Conservation (phyloP, 2,797 vertebrate genomes). For the Crenuchus spilurus region DNA sequence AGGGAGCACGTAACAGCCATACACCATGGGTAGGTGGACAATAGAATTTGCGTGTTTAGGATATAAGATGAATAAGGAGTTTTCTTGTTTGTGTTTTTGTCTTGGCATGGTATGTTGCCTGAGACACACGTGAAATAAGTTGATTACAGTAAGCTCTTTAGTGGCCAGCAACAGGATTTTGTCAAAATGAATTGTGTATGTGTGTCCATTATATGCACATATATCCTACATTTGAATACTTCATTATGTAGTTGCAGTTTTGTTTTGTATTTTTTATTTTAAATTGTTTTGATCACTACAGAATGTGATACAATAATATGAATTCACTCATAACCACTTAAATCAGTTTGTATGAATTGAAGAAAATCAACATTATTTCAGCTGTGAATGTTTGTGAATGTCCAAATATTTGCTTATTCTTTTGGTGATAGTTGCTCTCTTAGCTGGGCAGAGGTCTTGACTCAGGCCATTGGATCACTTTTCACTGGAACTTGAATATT, state of each 20-base stretch:
- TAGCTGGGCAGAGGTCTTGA: conserved; percentile 78
- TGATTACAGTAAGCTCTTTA: not conserved
- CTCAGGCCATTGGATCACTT: conserved; percentile 85
- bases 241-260: not conserved
- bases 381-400: too few species aligned
- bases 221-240: too few species aligned
- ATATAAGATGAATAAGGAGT: conserved; percentile 50
- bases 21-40: conserved; percentile 62
- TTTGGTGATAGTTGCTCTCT: conserved; percentile 54
- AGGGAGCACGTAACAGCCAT: conserved; percentile 61
- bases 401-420: too few species aligned
- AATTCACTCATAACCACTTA: too few species aligned
- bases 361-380: too few species aligned
- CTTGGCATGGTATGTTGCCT: conserved; percentile 22
- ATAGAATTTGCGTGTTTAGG: conserved; percentile 53
- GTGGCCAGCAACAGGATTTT: conserved; percentile 6
- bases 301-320: too few species aligned
- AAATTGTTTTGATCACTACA: not conserved
- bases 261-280: not conserved
- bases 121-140: conserved; percentile 35
- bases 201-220: too few species aligned
- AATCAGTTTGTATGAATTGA: too few species aligned
- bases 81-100: conserved; percentile 30
- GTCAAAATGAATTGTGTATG: conserved; percentile 15
- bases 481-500: conserved; percentile 83